Conservation (phyloP, 2,797 vertebrate species). For the Cuniculus paca region DNA sequence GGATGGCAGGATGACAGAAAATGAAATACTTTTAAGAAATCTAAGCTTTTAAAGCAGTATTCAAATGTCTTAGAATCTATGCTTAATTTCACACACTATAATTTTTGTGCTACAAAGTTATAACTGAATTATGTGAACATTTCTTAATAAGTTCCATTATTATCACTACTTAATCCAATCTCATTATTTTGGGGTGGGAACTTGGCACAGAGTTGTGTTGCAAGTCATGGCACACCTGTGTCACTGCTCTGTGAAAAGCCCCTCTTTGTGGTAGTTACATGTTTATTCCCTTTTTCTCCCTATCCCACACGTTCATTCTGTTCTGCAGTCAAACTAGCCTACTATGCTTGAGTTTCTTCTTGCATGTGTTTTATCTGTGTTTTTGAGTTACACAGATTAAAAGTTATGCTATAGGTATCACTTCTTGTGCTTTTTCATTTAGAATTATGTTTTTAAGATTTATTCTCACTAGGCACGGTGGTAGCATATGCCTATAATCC, state of each 20-base stretch:
- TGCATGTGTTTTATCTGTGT: neutral
- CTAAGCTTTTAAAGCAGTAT: neutral
- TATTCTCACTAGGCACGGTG: neutral
- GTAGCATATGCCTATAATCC: neutral
- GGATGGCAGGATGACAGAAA: neutral
- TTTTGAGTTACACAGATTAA: neutral
- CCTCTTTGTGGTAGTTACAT: neutral
- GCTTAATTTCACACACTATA: slow-evolving; percentile 47
- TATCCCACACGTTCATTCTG: neutral
- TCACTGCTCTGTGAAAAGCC: neutral
- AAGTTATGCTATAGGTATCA: neutral
- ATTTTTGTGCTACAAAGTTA: neutral
- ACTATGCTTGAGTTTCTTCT: neutral
- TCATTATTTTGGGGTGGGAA: neutral
- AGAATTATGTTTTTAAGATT: slow-evolving; percentile 31
- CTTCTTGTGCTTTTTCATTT: neutral
- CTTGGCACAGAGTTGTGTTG: neutral
- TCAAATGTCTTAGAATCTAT: neutral
- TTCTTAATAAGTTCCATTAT: slow-evolving; percentile 6
- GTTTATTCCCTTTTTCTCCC: neutral
- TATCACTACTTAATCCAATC: neutral
- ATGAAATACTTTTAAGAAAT: slow-evolving; percentile 25
- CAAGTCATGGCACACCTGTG: neutral
- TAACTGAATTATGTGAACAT: neutral
- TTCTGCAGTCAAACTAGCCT: neutral